These are phyloP conservation scores for Achlya flavicornis DNA, from an alignment of 2,888 invertebrate genomes.

Conservation along the genomic window DNA sequence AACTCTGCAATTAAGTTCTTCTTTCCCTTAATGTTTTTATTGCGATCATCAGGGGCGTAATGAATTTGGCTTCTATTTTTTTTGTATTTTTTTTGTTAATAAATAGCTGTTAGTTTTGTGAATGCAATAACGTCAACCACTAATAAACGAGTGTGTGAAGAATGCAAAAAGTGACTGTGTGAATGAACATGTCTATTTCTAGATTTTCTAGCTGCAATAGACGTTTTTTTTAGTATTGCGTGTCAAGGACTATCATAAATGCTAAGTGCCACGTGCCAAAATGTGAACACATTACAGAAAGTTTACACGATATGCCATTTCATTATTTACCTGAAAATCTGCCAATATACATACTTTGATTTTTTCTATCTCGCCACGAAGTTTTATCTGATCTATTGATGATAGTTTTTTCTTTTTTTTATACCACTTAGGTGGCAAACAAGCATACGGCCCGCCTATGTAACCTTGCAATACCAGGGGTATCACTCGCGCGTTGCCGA, in stretches of 20 bases:
- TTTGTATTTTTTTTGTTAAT: no score
- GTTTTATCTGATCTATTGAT: neutral
- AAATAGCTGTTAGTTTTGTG: no score
- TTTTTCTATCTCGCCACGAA: neutral
- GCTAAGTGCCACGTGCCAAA: neutral
- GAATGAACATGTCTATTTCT: neutral
- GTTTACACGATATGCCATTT: neutral
- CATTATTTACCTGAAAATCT: neutral
- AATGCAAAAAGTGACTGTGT: neutral
- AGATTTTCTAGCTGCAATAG: slow-evolving; percentile 11
- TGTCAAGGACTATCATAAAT: neutral
- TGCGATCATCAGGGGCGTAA: no score
- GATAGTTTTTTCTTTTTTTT: no score
- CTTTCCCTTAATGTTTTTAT: no score
- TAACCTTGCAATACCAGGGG: neutral
- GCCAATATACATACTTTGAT: neutral
- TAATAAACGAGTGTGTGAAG: neutral
- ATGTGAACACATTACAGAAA: neutral
- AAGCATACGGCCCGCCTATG: neutral
- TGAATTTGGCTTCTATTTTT: no score
- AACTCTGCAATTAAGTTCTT: no score
- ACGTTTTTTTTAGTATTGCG: slow-evolving; percentile 7
- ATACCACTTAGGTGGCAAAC: no score
- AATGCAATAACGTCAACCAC: neutral
- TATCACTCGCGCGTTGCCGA: no score